phyloP scores from a whole-genome alignment of 2,113 vertebrate species.

The Abramis brama region DNA sequence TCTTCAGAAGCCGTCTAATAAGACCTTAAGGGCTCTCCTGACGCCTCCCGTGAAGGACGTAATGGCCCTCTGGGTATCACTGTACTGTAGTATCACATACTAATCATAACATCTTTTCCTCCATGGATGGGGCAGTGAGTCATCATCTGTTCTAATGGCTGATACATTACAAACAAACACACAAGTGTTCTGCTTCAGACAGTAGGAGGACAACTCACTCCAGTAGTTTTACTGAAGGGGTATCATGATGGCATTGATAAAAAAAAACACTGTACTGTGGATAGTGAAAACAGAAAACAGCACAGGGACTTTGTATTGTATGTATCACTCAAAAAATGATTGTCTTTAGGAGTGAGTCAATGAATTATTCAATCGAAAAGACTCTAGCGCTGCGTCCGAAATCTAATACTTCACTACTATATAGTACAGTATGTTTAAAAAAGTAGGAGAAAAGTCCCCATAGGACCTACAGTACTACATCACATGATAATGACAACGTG shows the following conservation, averaged over 20 bases:
- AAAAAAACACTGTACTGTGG: not conserved
- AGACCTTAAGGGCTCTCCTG: constrained; percentile 54
- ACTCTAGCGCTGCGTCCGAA: no score
- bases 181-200: not conserved
- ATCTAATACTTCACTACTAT: no score
- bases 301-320: not conserved
- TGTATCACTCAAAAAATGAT: not conserved
- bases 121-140: constrained; percentile 30
- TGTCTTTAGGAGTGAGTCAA: not conserved
- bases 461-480: no score
- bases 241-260: not conserved
- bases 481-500: no score
- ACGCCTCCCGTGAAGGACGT: constrained; percentile 52
- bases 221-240: not conserved
- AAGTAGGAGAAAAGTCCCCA: no score
- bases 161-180: constrained; percentile 11
- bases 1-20: constrained; percentile 50
- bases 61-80: constrained; percentile 45
- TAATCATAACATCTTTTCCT: constrained; percentile 40
- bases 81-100: constrained; percentile 51
- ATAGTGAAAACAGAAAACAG: not conserved
- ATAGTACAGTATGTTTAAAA: no score
- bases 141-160: constrained; percentile 40
- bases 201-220: not conserved
- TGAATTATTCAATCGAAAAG: not conserved